Evolutionary conservation across 2,888 invertebrate species (phyloP).

Genomic region (Mellilla xanthometata): DNA sequence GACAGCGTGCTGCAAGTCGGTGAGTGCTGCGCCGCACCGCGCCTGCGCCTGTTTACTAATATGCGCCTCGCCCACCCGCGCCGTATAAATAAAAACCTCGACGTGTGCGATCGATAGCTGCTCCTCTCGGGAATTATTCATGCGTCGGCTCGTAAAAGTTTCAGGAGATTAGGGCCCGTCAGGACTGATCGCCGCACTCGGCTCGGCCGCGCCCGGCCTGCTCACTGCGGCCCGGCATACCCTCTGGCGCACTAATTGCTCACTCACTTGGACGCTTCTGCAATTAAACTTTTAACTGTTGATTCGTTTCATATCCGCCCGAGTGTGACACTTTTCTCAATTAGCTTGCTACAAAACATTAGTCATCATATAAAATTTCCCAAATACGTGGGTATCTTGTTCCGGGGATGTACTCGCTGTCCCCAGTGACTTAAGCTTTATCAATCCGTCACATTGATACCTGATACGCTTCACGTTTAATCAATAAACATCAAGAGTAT

Average conservation of each 20-base stretch:
- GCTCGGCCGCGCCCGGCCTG: slow-evolving; percentile 19
- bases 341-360: too few relatives aligned
- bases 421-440: slow-evolving; percentile 35
- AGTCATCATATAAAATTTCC: too few relatives aligned
- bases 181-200: slow-evolving; percentile 43
- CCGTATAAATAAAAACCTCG: slow-evolving; percentile 82
- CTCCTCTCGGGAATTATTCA: slow-evolving; percentile 82
- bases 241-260: too few relatives aligned
- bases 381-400: too few relatives aligned
- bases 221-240: too few relatives aligned
- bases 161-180: slow-evolving; percentile 70
- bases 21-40: slow-evolving; percentile 81
- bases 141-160: slow-evolving; percentile 75
- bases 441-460: slow-evolving; percentile 49
- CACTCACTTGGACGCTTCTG: too few relatives aligned
- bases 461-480: slow-evolving; percentile 51
- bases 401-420: too few relatives aligned
- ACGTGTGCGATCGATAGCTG: slow-evolving; percentile 82
- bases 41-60: slow-evolving; percentile 82
- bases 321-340: too few relatives aligned
- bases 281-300: too few relatives aligned
- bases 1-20: slow-evolving; percentile 94
- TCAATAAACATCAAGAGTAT: slow-evolving; percentile 39
- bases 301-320: too few relatives aligned
- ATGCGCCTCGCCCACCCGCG: slow-evolving; percentile 82